Evolutionary conservation across 2,797 vertebrate species (phyloP).

Genomic region (Acipenser oxyrinchus): DNA sequence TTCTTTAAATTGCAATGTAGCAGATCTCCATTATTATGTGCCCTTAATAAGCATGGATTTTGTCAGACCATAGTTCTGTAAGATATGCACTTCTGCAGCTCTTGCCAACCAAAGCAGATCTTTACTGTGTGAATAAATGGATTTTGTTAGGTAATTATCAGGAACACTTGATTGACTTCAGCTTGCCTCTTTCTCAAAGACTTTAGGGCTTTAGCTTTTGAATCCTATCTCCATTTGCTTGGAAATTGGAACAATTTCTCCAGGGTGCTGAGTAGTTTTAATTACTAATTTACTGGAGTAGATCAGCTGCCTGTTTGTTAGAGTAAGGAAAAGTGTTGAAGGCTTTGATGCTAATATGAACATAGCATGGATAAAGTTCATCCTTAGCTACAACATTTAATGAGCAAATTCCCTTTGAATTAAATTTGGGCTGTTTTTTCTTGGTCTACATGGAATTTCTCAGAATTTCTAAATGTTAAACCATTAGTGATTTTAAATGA

Average conservation of each 20-base stretch:
- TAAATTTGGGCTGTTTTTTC: no score
- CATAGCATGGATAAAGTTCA: no score
- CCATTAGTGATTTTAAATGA: no score
- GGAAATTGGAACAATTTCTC: neutral
- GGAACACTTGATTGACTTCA: neutral
- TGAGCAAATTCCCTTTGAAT: no score
- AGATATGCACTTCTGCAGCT: neutral
- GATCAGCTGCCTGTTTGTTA: no score
- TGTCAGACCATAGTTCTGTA: neutral
- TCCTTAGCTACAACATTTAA: no score
- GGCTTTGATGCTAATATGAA: no score
- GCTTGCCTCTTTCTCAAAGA: neutral
- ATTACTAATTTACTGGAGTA: neutral
- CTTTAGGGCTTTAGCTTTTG: constrained; percentile 4
- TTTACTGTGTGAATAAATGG: constrained; percentile 6
- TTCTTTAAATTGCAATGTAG: constrained; percentile 1
- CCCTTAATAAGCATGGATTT: neutral
- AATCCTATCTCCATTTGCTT: neutral
- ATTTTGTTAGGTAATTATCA: constrained; percentile 5
- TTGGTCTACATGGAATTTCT: no score
- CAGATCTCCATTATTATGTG: neutral
- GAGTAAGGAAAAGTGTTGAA: no score
- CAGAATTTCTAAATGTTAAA: no score
- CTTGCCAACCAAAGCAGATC: neutral
- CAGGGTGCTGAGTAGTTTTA: neutral